These are phyloP conservation scores for Geococcyx californianus DNA, from an alignment of 2,113 vertebrate genomes.

Conservation along the genomic window DNA sequence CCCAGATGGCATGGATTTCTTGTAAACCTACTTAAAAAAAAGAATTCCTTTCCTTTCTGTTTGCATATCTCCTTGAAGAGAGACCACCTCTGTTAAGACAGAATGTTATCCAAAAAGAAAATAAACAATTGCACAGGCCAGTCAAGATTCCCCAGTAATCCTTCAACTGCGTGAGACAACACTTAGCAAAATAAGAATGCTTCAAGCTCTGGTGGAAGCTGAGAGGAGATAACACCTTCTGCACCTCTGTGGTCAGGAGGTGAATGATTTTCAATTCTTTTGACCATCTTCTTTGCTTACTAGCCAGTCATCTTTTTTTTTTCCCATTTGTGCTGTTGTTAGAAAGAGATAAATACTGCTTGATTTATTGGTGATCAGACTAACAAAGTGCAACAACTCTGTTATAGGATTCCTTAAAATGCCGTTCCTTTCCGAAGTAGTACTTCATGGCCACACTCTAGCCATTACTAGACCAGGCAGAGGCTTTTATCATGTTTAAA, in stretches of 20 bases:
- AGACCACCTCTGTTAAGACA: slow-evolving; percentile 53
- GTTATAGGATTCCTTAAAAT: background rate
- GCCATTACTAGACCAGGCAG: background rate
- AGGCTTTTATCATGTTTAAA: background rate
- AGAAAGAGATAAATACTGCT: background rate
- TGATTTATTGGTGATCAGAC: background rate
- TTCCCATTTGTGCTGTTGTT: background rate
- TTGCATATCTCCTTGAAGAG: slow-evolving; percentile 32
- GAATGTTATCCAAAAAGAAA: slow-evolving; percentile 35
- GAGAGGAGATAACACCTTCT: background rate
- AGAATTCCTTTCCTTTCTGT: slow-evolving; percentile 39
- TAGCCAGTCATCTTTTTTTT: background rate
- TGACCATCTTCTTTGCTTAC: background rate
- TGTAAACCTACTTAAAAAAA: slow-evolving; percentile 25
- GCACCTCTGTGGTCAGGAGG: background rate
- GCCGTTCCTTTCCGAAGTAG: background rate
- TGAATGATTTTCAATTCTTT: background rate
- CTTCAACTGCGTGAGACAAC: background rate
- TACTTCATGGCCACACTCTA: background rate
- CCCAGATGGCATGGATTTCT: slow-evolving; percentile 44
- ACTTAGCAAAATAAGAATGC: background rate
- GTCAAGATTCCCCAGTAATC: slow-evolving; percentile 57
- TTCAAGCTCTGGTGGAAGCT: background rate
- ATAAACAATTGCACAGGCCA: slow-evolving; percentile 21
- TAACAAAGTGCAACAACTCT: background rate